Conservation (phyloP, 2,888 invertebrate genomes). For the Agriotes lineatus region DNA sequence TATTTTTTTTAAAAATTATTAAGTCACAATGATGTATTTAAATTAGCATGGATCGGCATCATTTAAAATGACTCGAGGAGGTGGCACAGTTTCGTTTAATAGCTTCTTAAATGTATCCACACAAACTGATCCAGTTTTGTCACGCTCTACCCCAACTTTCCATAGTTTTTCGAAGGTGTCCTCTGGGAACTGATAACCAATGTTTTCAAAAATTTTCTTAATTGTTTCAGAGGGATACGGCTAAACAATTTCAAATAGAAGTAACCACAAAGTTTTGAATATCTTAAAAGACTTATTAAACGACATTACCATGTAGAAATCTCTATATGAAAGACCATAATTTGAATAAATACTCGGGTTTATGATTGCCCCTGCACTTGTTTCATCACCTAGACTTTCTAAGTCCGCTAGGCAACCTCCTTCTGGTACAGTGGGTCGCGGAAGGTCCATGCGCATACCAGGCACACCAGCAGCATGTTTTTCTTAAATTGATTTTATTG, state of each 20-base stretch:
- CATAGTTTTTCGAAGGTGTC: constrained; percentile 68
- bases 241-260: too few species aligned
- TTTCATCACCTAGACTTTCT: constrained; percentile 59
- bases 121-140: constrained; percentile 69
- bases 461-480: constrained; percentile 57
- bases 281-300: background rate
- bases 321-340: constrained; percentile 63
- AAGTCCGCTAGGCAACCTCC: constrained; percentile 57
- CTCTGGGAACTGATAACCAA: constrained; percentile 68
- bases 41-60: constrained; percentile 60
- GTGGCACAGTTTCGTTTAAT: constrained; percentile 53
- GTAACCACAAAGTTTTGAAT: background rate
- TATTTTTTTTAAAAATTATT: background rate
- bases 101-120: constrained; percentile 68
- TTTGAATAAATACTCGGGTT: constrained; percentile 66
- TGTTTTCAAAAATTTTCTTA: constrained; percentile 68
- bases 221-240: constrained; percentile 60
- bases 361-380: constrained; percentile 60
- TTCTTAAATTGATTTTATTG: constrained; percentile 43
- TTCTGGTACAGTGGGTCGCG: constrained; percentile 52
- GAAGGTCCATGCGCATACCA: constrained; percentile 55
- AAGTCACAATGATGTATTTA: background rate
- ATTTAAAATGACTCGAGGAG: constrained; percentile 79
- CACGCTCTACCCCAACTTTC: constrained; percentile 67
- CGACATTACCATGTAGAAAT: constrained; percentile 62